phyloP scores from a whole-genome alignment of 2,888 invertebrate genomes.

The Sarcophaga subvicina region DNA sequence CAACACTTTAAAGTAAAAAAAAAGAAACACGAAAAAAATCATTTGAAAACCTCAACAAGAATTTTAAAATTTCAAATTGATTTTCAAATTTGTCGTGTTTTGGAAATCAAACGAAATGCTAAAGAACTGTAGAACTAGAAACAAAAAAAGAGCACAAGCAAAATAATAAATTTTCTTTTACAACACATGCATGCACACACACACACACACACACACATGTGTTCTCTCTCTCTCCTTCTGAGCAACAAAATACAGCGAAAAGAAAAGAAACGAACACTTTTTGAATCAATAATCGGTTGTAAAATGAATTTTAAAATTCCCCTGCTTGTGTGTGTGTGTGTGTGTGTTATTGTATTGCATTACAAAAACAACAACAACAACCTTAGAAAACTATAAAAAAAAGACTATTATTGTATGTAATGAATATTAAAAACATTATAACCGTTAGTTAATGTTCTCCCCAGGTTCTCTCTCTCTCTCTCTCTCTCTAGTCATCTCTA shows the following conservation, averaged over 20 bases:
- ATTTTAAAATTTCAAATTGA: not conserved
- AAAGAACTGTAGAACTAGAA: not conserved
- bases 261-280: conserved; percentile 9
- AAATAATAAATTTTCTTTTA: conserved; percentile 21
- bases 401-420: conserved; percentile 10
- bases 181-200: not conserved
- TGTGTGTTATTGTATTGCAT: not conserved
- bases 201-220: not conserved
- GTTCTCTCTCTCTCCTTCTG: too few relatives aligned
- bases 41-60: not conserved
- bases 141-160: not conserved
- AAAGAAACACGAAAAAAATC: not conserved
- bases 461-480: not conserved
- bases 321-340: conserved; percentile 1
- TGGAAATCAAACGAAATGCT: not conserved
- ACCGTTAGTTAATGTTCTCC: conserved; percentile 41
- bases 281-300: conserved; percentile 55
- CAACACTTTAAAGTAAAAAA: not conserved
- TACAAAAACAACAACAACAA: not conserved
- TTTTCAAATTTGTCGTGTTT: not conserved
- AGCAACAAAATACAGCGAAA: not conserved
- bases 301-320: conserved; percentile 38
- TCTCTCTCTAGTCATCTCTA: not conserved
- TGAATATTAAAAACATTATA: conserved; percentile 46
- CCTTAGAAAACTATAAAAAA: not conserved